Evolutionary conservation across 2,797 vertebrate genomes (phyloP), one percentile per base, ranked within the genome.

Genomic region (Spinus pinus): DNA sequence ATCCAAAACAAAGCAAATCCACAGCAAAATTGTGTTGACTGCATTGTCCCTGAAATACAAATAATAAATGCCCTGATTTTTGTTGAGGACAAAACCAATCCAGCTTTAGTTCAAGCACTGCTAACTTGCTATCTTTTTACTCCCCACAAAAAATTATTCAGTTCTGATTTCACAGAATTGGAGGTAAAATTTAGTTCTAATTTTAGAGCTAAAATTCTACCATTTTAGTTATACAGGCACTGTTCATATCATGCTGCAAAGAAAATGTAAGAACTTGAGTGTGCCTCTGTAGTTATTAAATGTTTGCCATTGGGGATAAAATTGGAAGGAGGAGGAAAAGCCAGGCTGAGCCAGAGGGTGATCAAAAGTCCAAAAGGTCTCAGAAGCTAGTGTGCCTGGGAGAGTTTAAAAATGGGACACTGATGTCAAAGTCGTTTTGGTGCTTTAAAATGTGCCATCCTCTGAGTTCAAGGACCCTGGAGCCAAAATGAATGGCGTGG

Each of bases 321-420:
- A 94, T 77, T 89, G 88, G 57, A 95, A 84, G 95, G 93, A 94
- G 94, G 93, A 92, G 84, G 30, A 87, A 89, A 73, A 87, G 42
- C 60, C 64, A 73, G 49, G 49, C 30, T 9, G 24, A 93, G 78
- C 51, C 3, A 2, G 33, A 77, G 56, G 19, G 88, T 85, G 79
- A 94, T 96, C 91, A 93, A 89, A 96, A 89, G 88, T 95, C 90
- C 71, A 37, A 70, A 92, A 92, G 83, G 64, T 93, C 83, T 96
- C 61, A 92, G 88, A 95, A 94, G 67, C 60, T 47, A 4, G 1
- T 71, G n/a, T 92, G 44, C 74, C 71, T 74, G 35, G 41, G n/a
- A 90, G 62, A 86, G 60, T 90, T 86, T 92, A 54, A 95, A 95
- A 96, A 95, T 87, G 88, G 90, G 90, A 84, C 83, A 67, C 27